Evolutionary conservation across 2,888 invertebrate genomes (phyloP).

Genomic region (Lasioglossum malachurum): DNA sequence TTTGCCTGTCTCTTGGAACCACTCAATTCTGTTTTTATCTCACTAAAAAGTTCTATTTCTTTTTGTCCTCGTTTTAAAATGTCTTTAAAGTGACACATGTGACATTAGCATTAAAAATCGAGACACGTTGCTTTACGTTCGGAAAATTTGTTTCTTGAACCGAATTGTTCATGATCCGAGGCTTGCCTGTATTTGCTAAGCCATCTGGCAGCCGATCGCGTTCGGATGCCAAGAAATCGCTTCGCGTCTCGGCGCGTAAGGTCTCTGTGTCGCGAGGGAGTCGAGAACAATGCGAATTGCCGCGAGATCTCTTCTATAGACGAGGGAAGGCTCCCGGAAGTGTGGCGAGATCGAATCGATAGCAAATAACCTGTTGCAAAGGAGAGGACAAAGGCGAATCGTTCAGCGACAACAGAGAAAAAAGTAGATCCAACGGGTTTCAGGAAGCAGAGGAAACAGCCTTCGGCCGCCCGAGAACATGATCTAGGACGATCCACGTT

Average conservation of each 20-base stretch:
- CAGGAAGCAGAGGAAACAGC: constrained; percentile 52
- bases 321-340: constrained; percentile 61
- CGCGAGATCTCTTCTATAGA: constrained; percentile 15
- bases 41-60: too few species aligned
- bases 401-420: constrained; percentile 16
- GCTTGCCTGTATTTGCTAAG: too few species aligned
- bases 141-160: too few species aligned
- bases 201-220: background rate
- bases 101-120: too few species aligned
- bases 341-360: constrained; percentile 60
- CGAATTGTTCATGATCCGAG: too few species aligned
- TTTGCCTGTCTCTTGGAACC: too few species aligned
- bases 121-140: too few species aligned
- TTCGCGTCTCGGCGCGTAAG: constrained; percentile 13
- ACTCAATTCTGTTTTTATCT: too few species aligned
- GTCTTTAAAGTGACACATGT: too few species aligned
- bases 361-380: constrained; percentile 51
- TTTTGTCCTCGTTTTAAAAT: too few species aligned
- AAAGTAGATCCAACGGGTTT: constrained; percentile 39
- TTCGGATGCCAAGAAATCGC: background rate
- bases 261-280: constrained; percentile 16
- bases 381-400: constrained; percentile 58
- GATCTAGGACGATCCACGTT: constrained; percentile 58
- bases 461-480: constrained; percentile 37
- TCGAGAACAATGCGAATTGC: constrained; percentile 42